Evolutionary conservation across 2,797 vertebrate species (phyloP), one percentile per base, ranked within the genome.

Genomic region (Hippopotamyrus pictus): DNA sequence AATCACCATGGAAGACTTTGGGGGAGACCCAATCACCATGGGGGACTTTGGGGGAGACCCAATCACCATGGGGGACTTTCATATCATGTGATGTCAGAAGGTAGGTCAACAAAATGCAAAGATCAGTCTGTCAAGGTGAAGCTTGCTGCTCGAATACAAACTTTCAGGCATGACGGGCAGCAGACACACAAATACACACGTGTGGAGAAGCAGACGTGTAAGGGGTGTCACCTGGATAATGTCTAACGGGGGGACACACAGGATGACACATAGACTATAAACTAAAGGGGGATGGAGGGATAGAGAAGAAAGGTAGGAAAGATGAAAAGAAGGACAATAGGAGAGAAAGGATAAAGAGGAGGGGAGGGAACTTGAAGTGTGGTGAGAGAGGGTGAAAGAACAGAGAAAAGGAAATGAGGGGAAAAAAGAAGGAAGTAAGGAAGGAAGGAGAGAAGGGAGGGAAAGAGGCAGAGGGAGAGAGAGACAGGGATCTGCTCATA

Each of bases 401-500:
- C 19, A 37, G 14, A 33, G 37, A 37, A 79, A 41, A 44, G 0
- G 1, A 41, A 79, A 33, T 41, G 73, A 44, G 73, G 2, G 8
- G 5, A 17, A 53, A 53, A 37, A 82, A 22, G 69, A 82, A 54
- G 33, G 48, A 53, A 25, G 11, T 5, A 69, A 25, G 59, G 3
- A 17, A 88, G 14, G 54, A 87, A 37, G 53, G 19, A 79, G 54
- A 76, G 12, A 54, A 84, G 82, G 76, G 73, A 86, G 87, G 85
- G 87, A 76, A 88, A 50, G 89, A 33, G 41, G 19, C 3, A 48
- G 79, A 25, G n/a, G 86, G 59, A 88, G 25, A 69, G 37, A 76
- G 84, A 57, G 88, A 9, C 86, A 91, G 90, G 90, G 93, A 92
- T 91, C 88, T 89, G 91, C 91, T 88, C 86, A 92, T 95, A 95